Evolutionary conservation across 1,140 invertebrate genomes (phyloP).

Genomic region (Drosophila sucinea): DNA sequence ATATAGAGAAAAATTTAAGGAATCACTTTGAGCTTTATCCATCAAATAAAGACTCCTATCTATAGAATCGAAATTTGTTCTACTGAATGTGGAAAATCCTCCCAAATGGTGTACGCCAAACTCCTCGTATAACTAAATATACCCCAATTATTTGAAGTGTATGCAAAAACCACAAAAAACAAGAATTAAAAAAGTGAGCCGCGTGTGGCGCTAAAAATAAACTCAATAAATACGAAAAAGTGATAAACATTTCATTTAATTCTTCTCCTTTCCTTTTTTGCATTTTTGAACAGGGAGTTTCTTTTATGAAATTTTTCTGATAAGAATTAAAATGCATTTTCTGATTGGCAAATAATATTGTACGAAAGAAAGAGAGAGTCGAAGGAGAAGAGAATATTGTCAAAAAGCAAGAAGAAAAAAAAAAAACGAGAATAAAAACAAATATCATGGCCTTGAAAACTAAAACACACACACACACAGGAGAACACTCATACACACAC

Average conservation of each 20-base stretch:
- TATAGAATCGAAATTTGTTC: too few relatives aligned
- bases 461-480: slow-evolving; percentile 25
- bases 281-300: not conserved
- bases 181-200: slow-evolving; percentile 37
- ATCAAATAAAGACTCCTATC: too few relatives aligned
- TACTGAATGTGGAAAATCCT: too few relatives aligned
- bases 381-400: slow-evolving; percentile 22
- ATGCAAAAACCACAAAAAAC: slow-evolving; percentile 33
- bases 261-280: slow-evolving; percentile 26
- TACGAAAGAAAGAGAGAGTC: slow-evolving; percentile 9
- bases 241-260: slow-evolving; percentile 54
- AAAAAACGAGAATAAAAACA: slow-evolving; percentile 53
- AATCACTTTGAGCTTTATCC: too few relatives aligned
- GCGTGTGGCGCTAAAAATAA: slow-evolving; percentile 75
- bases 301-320: slow-evolving; percentile 23
- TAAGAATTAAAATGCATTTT: slow-evolving; percentile 26
- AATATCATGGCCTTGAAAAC: slow-evolving; percentile 67
- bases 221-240: slow-evolving; percentile 33
- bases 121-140: not conserved
- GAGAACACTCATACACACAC: slow-evolving; percentile 26
- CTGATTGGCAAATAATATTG: slow-evolving; percentile 8
- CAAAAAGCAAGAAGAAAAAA: slow-evolving; percentile 28
- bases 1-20: too few relatives aligned
- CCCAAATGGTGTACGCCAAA: too few relatives aligned
- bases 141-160: not conserved